A percentile compares a stretch with the other conserved stretches of the same genome.
Evolutionary conservation across 2,888 invertebrate species (phyloP).

Genomic region (Drosophila cracens): DNA sequence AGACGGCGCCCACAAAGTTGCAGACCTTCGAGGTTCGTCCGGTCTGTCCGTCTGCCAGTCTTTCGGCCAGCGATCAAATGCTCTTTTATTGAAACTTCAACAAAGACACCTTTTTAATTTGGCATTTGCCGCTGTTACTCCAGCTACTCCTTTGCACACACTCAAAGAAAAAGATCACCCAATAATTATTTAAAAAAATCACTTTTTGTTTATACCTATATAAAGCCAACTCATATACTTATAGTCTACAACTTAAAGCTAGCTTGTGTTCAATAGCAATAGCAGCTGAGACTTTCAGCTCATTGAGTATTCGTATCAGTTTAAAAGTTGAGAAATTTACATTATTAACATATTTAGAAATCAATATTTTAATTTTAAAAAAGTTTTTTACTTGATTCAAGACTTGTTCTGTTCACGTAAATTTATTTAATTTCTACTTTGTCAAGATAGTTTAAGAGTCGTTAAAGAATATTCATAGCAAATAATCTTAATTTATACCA

Average conservation of each 20-base stretch:
- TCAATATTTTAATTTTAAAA: not conserved
- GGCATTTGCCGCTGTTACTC: constrained; percentile 58
- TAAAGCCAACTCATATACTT: not conserved
- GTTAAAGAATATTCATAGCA: not conserved
- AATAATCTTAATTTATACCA: not conserved
- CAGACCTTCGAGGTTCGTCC: constrained; percentile 36
- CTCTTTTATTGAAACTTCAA: constrained; percentile 70
- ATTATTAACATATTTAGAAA: not conserved
- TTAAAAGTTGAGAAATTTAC: not conserved
- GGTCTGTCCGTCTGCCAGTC: not conserved
- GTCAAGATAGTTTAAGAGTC: not conserved
- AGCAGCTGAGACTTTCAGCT: accelerated
- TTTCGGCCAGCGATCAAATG: constrained; percentile 62
- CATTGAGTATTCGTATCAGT: not conserved
- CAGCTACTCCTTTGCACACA: not conserved
- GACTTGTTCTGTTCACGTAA: too few species aligned
- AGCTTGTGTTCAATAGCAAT: not conserved
- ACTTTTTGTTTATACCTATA: not conserved
- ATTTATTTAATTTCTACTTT: too few species aligned
- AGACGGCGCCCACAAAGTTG: constrained; percentile 77
- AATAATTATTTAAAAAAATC: not conserved
- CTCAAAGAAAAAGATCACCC: not conserved
- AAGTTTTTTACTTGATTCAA: too few species aligned
- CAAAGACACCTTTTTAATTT: constrained; percentile 79
- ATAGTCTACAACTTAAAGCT: not conserved